These are phyloP conservation scores for Anarsia innoxiella DNA, from an alignment of 2,888 invertebrate species.

Conservation along the genomic window DNA sequence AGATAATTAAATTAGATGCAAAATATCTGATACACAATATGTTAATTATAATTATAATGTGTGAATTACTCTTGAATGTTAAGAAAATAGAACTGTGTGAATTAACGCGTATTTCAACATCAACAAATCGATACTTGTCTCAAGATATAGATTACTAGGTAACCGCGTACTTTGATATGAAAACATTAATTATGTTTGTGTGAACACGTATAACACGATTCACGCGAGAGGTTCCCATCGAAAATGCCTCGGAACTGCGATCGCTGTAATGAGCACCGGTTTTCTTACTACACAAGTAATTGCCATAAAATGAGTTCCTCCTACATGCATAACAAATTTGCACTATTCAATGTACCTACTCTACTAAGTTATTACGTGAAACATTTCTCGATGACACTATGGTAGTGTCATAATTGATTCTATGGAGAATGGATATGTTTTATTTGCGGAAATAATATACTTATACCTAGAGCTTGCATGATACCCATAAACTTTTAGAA, in stretches of 20 bases:
- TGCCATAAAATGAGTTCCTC: slow-evolving; percentile 18
- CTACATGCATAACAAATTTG: slow-evolving; percentile 19
- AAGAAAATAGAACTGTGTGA: too few species aligned
- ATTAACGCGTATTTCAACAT: too few species aligned
- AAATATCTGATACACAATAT: too few species aligned
- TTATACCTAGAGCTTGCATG: too few species aligned
- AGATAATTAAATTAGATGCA: too few species aligned
- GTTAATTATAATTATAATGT: too few species aligned
- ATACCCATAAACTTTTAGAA: too few species aligned
- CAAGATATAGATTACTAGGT: not conserved
- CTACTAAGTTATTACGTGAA: slow-evolving; percentile 13
- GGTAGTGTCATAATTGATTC: too few species aligned
- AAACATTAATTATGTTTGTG: slow-evolving; percentile 4
- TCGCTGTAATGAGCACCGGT: slow-evolving; percentile 12
- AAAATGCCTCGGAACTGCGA: slow-evolving; percentile 17
- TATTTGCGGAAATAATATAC: too few species aligned
- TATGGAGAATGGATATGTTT: too few species aligned
- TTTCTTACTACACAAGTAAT: slow-evolving; percentile 17
- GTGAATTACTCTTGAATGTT: too few species aligned
- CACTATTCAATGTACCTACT: slow-evolving; percentile 10
- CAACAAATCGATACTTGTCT: too few species aligned
- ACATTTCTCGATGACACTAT: slow-evolving; percentile 11
- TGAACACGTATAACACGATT: slow-evolving; percentile 5
- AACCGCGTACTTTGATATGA: not conserved
- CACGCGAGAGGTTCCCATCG: slow-evolving; percentile 13